Base-by-base conservation (phyloP, 2,888 invertebrate genomes). In the Ommatoiulus sabulosus region DNA sequence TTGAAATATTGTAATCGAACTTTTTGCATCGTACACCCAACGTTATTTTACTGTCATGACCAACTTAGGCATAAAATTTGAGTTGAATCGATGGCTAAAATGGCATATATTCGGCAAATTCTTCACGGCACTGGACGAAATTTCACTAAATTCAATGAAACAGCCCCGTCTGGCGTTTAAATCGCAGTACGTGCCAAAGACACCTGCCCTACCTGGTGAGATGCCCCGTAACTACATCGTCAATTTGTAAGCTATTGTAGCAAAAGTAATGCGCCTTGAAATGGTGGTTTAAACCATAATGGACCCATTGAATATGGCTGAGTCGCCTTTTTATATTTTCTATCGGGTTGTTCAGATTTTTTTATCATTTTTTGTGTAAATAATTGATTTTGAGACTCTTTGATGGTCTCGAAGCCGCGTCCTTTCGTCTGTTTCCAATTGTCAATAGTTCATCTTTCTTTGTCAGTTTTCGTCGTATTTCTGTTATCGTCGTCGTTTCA, bases 281-380 rank as follows among this genome's bases (percentile, higher is more conserved):
- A 72, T 72, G 72, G 72, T 72, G 72, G 24, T n/a, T 72, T 24
- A 24, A 72, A 72, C 72, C 72, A 24, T 72, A 72, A 72, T 72
- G 72, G 72, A 72, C 72, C 72, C 24, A 63, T 72, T 72, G 72
- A 72, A 72, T 8, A 72, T 20, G 4, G 20, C 72, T 72, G 7
- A 72, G 8, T 63, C 63, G 63, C 17, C n/a, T 63, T 63, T n/a
- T 63, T n/a, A n/a, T 63, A 63, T 63, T 63, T 63, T 63, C 63
- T 0, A 63, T 63, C 6, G n/a, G 5, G 72, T 72, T 72, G 24
- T 72, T 72, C 72, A 72, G 72, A 72, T 20, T 72, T 72, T 72
- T 24, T 72, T n/a, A 24, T 24, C 72, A 72, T 24, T 72, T 72
- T 72, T 63, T 72, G 4, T 52, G n/a, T 52, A 12, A 72, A 72